These are phyloP conservation scores for Isotomurus palustris DNA, from an alignment of 2,888 invertebrate genomes.

Conservation along the genomic window DNA sequence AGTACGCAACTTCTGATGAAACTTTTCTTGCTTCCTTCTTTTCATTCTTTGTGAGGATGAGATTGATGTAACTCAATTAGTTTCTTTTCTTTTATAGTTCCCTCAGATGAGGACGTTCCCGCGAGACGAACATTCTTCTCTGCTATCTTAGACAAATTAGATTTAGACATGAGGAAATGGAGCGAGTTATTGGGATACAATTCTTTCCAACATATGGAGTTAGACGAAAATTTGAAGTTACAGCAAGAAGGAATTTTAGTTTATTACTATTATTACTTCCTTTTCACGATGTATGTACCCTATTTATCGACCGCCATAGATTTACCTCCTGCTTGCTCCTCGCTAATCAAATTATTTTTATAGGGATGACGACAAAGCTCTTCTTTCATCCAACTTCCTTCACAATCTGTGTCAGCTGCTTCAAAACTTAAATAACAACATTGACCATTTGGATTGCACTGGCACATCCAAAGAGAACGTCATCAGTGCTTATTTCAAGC, in stretches of 20 bases:
- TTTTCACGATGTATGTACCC: slow-evolving; percentile 14
- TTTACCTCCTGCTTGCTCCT: background rate
- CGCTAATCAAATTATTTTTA: too few relatives aligned
- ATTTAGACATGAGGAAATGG: slow-evolving; percentile 13
- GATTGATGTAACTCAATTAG: too few relatives aligned
- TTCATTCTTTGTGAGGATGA: background rate
- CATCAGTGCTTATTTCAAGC: slow-evolving; percentile 1
- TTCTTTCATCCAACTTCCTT: slow-evolving; percentile 2
- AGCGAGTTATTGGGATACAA: background rate
- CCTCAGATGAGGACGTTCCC: too few relatives aligned
- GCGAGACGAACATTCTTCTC: too few relatives aligned
- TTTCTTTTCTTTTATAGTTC: too few relatives aligned
- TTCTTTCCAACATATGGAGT: background rate
- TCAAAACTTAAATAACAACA: background rate
- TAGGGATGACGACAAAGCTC: slow-evolving; percentile 7
- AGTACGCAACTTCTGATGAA: background rate
- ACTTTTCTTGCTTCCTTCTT: too few relatives aligned
- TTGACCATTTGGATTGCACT: background rate
- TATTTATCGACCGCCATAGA: background rate
- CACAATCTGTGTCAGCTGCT: slow-evolving; percentile 3
- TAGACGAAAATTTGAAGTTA: background rate
- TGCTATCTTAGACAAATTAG: slow-evolving; percentile 3
- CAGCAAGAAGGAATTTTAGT: slow-evolving; percentile 9
- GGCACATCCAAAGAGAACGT: slow-evolving; percentile 15
- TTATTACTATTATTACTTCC: slow-evolving; percentile 17